These are phyloP conservation scores for Hippopotamus amphibius DNA, from an alignment of 2,113 vertebrate genomes.

Conservation along the genomic window DNA sequence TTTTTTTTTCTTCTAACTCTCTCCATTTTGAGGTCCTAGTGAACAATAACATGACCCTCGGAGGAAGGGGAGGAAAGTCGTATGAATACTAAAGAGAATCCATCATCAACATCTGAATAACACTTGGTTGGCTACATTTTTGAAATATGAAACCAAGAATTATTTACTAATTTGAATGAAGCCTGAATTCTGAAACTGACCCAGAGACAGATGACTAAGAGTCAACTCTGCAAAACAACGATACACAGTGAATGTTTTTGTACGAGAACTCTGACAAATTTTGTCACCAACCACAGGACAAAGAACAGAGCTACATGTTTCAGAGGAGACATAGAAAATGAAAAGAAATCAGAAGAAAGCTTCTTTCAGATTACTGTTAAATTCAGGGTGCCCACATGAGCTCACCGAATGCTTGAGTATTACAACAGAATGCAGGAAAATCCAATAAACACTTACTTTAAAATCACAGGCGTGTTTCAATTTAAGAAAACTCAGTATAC, in stretches of 20 bases:
- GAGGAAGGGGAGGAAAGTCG: not conserved
- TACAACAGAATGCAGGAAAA: constrained; percentile 53
- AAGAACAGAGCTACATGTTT: not conserved
- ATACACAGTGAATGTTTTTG: not conserved
- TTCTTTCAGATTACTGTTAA: not conserved
- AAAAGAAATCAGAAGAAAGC: not conserved
- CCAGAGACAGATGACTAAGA: not conserved
- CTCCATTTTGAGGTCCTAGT: constrained; percentile 14
- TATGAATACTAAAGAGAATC: constrained; percentile 46
- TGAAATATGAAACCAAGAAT: constrained; percentile 41
- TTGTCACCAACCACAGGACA: not conserved
- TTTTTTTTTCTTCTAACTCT: not conserved
- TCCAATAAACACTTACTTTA: constrained; percentile 5
- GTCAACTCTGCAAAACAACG: not conserved
- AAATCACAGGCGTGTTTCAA: constrained; percentile 5
- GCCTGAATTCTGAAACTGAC: constrained; percentile 48
- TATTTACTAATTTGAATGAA: constrained; percentile 35
- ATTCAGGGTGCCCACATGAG: not conserved
- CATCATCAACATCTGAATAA: not conserved
- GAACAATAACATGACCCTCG: not conserved
- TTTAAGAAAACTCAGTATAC: constrained; percentile 43
- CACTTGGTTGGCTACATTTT: not conserved
- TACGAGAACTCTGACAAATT: not conserved
- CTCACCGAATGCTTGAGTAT: not conserved
- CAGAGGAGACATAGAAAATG: not conserved